Base-by-base conservation (phyloP, 1,140 invertebrate species). In the Delia radicum region DNA sequence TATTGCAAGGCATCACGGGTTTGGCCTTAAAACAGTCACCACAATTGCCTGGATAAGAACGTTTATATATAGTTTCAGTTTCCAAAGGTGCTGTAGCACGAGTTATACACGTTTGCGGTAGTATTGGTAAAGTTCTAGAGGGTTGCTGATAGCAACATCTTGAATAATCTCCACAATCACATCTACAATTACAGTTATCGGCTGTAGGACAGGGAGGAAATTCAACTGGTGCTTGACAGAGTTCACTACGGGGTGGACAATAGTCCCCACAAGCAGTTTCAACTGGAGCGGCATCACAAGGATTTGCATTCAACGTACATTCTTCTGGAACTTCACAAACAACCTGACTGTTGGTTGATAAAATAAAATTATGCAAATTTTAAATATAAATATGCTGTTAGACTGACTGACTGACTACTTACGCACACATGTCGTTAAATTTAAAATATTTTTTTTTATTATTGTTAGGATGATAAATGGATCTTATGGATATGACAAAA, bases 91-190 rank as follows among this genome's bases (percentile, higher is more conserved):
- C 78, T n/a, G 84, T 82, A 0, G 89, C 87, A 77, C 88, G 88
- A 77, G 86, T 81, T 69, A 89, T 90, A 77, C 80, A 81, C 74
- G 87, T 86, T 77, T 87, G 85, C 2, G 90, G 90, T 27, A 87
- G 88, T 0, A 89, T 89, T 75, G 89, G 89, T 13, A 88, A 81
- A 3, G 80, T 79, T 13, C 88, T 78, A n/a, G 89, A 76, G 3
- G 90, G 90, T 80, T 91, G 90, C 67, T 90, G 83, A 78, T 91
- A 91, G 85, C 86, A 90, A 69, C 87, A 87, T 75, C 85, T 86
- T 1, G 81, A 73, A 62, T 81, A 85, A 42, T 85, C 82, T 2
- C 83, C 83, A 61, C 83, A 81, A 73, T 81, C 81, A 31, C 83
- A 85, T 0, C 80, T 83, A 63, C 74, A 79, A 62, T 75, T 77